Base-by-base conservation (phyloP, 2,888 invertebrate species). In the Agriopis marginaria region DNA sequence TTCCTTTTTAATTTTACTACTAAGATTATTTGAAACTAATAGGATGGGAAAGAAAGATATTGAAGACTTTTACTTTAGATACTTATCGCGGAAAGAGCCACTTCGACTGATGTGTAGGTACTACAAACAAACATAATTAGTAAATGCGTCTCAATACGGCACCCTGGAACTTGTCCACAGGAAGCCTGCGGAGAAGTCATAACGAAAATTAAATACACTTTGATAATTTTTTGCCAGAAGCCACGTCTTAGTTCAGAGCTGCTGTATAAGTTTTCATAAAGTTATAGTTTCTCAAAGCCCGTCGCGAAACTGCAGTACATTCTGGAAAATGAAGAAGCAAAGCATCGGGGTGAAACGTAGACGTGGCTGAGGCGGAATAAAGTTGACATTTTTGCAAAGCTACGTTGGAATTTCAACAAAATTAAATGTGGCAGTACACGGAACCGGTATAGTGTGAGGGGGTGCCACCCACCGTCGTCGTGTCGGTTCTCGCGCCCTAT, bases 341-440 rank as follows among this genome's bases (percentile, higher is more conserved):
- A 86, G 87, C 91, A 91, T 86, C 87, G 85, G 87, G 89, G 88
- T 90, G 91, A 87, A 92, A 89, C 89, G 92, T 82, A 89, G 88
- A 85, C 88, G 87, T 79, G 91, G 92, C 89, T 92, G 93, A 90
- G 86, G 90, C 89, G 92, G 91, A 93, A 92, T 93, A 93, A 91
- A 93, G 92, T 94, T 94, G 93, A 93, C 94, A 94, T 94, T 94
- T 94, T 94, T 94, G 94, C 89, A 92, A 92, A 92, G 94, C 93
- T 92, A 91, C 90, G 91, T 89, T 88, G 89, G 93, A 94, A 93
- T 94, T 94, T 93, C 94, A 92, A 86, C 90, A 82, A 94, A 94
- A 94, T 94, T 94, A 94, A 94, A 94, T 93, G 93, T 94, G 94
- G 92, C 94, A 92, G 87, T 90, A 91, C 90, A 89, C 87, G 90